Evolutionary conservation across 2,113 vertebrate species (phyloP).

Genomic region (Catharus bicknelli): DNA sequence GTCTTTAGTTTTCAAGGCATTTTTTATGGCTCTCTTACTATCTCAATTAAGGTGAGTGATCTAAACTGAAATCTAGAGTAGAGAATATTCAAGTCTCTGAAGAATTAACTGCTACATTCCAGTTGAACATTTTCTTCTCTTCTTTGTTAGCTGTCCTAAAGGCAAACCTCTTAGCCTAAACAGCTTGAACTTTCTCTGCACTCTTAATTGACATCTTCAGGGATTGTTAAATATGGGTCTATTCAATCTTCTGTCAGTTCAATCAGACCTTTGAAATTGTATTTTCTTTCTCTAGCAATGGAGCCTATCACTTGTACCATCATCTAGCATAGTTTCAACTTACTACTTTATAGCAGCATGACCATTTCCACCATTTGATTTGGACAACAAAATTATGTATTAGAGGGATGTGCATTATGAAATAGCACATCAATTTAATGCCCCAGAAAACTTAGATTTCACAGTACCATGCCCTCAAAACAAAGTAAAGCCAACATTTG

Average conservation of each 20-base stretch:
- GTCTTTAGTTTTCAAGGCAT: neutral
- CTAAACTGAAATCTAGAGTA: neutral
- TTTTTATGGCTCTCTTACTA: neutral
- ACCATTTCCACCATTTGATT: slow-evolving; percentile 14
- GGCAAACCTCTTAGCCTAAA: neutral
- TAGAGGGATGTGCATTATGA: slow-evolving; percentile 24
- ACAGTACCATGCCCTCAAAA: slow-evolving; percentile 44
- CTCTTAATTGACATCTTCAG: neutral
- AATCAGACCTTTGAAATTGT: neutral
- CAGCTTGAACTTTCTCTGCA: neutral
- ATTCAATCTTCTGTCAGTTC: neutral
- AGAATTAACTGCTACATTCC: neutral
- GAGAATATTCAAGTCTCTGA: neutral
- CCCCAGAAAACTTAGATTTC: slow-evolving; percentile 64
- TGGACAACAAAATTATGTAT: slow-evolving; percentile 49
- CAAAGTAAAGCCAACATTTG: slow-evolving; percentile 47
- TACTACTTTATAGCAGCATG: neutral
- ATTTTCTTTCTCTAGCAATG: neutral
- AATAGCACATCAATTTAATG: slow-evolving; percentile 60
- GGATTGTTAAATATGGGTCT: neutral
- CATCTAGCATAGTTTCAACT: neutral
- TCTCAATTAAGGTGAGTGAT: neutral
- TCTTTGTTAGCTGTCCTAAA: neutral
- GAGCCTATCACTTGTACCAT: neutral
- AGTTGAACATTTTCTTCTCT: neutral